A percentile compares a stretch with the other conserved stretches of the same genome.
Conservation (phyloP, 2,888 invertebrate species). For the Drosophila putrida region DNA sequence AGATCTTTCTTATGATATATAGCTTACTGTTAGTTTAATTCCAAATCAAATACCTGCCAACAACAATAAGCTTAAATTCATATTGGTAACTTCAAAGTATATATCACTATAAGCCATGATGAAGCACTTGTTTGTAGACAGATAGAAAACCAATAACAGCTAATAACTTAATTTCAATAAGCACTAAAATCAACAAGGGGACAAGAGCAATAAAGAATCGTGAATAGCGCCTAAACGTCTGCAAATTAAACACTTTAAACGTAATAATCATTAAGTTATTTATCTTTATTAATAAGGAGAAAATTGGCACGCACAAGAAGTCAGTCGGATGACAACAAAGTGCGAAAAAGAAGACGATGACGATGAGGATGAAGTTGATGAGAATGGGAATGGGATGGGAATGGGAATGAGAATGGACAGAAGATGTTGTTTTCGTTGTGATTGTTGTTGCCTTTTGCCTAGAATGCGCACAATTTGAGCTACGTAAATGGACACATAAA, state of each 20-base stretch:
- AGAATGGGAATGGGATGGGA: constrained; percentile 6
- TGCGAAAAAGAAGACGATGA: constrained; percentile 39
- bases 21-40: background rate
- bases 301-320: constrained; percentile 79
- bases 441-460: constrained; percentile 45
- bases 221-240: constrained; percentile 62
- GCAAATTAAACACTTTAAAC: constrained; percentile 78
- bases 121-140: constrained; percentile 26
- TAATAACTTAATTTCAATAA: constrained; percentile 65
- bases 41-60: background rate
- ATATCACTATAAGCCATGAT: constrained; percentile 10
- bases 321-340: constrained; percentile 65
- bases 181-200: background rate
- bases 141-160: constrained; percentile 29
- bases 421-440: constrained; percentile 22
- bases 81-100: background rate
- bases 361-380: constrained; percentile 31
- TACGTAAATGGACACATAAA: constrained; percentile 79
- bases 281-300: constrained; percentile 81
- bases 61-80: background rate
- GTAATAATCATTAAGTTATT: constrained; percentile 81
- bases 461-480: constrained; percentile 75
- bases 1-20: no score
- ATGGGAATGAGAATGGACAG: constrained; percentile 32
- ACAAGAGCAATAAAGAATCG: constrained; percentile 41